Percentiles rank a stretch among this genome's conserved stretches.
Conservation (phyloP, 1,140 invertebrate species). For the Doryteuthis pealeii region DNA sequence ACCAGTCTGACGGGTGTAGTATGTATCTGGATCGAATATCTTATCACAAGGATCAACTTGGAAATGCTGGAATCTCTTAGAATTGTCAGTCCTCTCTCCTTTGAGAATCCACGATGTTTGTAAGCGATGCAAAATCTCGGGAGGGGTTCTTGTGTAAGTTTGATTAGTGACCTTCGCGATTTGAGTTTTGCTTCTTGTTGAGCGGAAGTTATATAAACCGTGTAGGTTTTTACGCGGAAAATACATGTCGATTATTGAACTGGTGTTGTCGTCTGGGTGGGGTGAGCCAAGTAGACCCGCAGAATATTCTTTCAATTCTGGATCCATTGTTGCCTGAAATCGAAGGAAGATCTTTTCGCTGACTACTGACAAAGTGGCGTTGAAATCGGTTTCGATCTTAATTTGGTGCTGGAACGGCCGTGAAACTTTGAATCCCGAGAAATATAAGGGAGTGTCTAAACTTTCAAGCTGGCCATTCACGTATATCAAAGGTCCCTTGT, state of each 20-base stretch:
- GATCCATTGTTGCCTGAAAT: constrained; percentile 17
- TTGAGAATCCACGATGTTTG: background rate
- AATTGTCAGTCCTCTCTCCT: background rate
- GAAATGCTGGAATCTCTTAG: constrained; percentile 12
- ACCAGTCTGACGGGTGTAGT: constrained; percentile 28
- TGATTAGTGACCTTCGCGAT: background rate
- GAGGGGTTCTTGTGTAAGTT: background rate
- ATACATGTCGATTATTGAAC: constrained; percentile 20
- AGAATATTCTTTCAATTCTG: constrained; percentile 13
- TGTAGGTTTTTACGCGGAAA: constrained; percentile 17
- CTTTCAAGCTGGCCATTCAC: constrained; percentile 16
- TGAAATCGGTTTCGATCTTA: constrained; percentile 15
- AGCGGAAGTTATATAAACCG: background rate
- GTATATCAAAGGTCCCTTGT: constrained; percentile 22
- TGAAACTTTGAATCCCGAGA: constrained; percentile 25
- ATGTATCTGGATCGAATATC: constrained; percentile 25
- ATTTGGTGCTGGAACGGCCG: constrained; percentile 23
- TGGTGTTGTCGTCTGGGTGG: constrained; percentile 7
- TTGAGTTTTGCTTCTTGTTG: background rate
- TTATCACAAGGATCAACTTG: constrained; percentile 23
- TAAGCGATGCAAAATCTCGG: background rate
- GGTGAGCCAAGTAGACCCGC: constrained; percentile 28
- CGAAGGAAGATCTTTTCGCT: constrained; percentile 25
- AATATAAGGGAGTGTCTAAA: constrained; percentile 27
- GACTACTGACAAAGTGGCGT: constrained; percentile 20